phyloP scores from a whole-genome alignment of 2,797 vertebrate genomes.

The Leptatherina wallacei region DNA sequence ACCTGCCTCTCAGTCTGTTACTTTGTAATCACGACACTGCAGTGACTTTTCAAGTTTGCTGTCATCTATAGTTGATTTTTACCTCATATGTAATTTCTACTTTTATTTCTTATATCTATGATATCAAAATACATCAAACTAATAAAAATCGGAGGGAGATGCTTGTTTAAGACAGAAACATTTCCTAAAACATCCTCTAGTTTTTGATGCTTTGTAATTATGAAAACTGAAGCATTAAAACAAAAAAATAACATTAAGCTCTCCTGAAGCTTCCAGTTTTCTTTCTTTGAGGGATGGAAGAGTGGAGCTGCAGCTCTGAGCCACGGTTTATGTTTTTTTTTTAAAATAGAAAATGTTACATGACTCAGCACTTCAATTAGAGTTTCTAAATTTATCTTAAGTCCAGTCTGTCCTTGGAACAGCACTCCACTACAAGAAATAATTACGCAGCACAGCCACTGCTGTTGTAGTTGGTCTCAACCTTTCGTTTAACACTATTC shows the following conservation, averaged over 20 bases:
- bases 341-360: background rate
- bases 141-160: background rate
- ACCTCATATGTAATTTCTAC: background rate
- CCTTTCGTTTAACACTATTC: conserved; percentile 17
- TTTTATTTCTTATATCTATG: background rate
- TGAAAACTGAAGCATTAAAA: background rate
- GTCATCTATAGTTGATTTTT: background rate
- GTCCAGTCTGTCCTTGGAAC: conserved; percentile 9
- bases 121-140: background rate
- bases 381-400: conserved; percentile 16
- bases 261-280: background rate
- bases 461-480: background rate
- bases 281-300: background rate
- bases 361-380: conserved; percentile 12
- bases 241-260: background rate
- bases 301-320: background rate
- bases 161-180: background rate
- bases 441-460: background rate
- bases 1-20: background rate
- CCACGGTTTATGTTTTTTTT: background rate
- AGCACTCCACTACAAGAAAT: conserved; percentile 19
- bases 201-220: background rate
- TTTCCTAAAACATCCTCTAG: background rate
- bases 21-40: background rate
- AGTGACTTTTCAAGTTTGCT: no score